Evolutionary conservation across 2,113 vertebrate genomes (phyloP).

Genomic region (Phycodurus eques): DNA sequence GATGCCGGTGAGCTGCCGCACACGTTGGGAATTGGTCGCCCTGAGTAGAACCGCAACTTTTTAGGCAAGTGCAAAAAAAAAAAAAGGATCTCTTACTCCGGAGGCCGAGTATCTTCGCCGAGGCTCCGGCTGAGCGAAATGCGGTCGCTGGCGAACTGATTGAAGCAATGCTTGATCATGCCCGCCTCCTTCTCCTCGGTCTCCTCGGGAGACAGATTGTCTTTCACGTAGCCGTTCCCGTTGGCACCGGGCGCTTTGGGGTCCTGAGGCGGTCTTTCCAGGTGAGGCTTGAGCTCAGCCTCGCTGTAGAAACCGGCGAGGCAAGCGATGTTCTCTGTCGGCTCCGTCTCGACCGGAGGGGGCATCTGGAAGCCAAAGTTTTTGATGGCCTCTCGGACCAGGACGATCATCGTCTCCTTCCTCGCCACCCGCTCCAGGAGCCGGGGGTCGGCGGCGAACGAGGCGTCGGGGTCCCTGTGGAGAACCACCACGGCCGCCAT

Average conservation of each 20-base stretch:
- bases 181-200: constrained; percentile 84
- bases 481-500: constrained; percentile 85
- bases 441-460: constrained; percentile 79
- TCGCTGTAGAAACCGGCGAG: constrained; percentile 79
- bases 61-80: neutral
- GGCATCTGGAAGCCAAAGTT: constrained; percentile 89
- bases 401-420: constrained; percentile 80
- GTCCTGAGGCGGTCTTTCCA: constrained; percentile 84
- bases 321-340: constrained; percentile 66
- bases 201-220: constrained; percentile 76
- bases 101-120: constrained; percentile 88
- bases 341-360: constrained; percentile 31
- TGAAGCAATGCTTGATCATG: constrained; percentile 93
- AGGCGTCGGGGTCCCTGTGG: constrained; percentile 76
- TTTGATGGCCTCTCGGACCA: constrained; percentile 84
- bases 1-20: neutral
- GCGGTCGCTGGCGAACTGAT: constrained; percentile 91
- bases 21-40: constrained; percentile 28
- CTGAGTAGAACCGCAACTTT: neutral
- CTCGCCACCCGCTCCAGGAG: constrained; percentile 80
- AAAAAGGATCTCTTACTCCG: constrained; percentile 79
- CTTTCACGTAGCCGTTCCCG: constrained; percentile 79
- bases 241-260: constrained; percentile 76
- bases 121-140: constrained; percentile 91
- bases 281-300: constrained; percentile 80